Percentiles rank a stretch among this genome's conserved stretches.
Conservation (phyloP, 2,113 vertebrate genomes). For the Anguilla rostrata region DNA sequence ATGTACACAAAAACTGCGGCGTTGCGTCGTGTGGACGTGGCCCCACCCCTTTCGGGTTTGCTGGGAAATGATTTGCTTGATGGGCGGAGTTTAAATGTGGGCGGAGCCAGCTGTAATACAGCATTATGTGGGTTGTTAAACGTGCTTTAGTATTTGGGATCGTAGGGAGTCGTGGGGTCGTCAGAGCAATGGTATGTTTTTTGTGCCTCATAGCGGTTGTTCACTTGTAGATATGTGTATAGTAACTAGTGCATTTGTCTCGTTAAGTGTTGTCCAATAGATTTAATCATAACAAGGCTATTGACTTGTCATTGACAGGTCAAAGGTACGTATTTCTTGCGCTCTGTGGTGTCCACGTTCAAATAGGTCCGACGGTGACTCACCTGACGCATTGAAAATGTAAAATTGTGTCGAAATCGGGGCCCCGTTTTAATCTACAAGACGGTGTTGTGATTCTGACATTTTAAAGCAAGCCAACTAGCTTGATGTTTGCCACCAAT, state of each 20-base stretch:
- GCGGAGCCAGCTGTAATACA: not conserved
- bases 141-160: constrained; percentile 35
- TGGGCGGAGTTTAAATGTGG: not conserved
- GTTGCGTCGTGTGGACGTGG: too few relatives aligned
- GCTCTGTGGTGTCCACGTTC: not conserved
- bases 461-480: not conserved
- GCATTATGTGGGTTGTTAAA: constrained; percentile 24
- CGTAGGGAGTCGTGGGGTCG: constrained; percentile 32
- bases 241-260: not conserved
- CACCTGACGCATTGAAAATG: not conserved
- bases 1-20: too few relatives aligned
- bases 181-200: constrained; percentile 63
- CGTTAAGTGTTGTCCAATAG: not conserved
- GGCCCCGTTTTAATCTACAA: not conserved
- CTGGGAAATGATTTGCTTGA: not conserved
- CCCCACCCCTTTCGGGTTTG: not conserved
- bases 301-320: not conserved
- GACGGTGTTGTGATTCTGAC: not conserved
- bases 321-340: not conserved
- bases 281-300: not conserved
- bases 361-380: constrained; percentile 5
- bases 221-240: not conserved
- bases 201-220: not conserved
- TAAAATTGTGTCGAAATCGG: not conserved
- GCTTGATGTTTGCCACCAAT: too few relatives aligned